These are phyloP conservation scores for Pachydiplax longipennis DNA, from an alignment of 2,888 invertebrate species.

Conservation along the genomic window DNA sequence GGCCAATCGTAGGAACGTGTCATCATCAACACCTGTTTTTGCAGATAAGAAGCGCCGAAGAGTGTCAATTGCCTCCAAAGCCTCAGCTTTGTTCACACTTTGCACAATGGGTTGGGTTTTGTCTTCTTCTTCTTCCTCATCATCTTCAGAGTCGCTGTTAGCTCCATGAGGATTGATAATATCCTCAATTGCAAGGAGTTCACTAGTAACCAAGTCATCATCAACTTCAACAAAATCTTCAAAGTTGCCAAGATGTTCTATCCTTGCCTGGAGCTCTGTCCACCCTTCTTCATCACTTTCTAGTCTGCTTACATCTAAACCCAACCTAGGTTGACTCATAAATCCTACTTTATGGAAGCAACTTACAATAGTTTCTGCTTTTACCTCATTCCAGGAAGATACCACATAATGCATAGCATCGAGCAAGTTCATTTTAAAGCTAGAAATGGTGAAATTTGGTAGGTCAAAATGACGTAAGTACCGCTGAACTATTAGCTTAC, in stretches of 20 bases:
- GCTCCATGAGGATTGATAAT: not conserved
- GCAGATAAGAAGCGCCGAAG: not conserved
- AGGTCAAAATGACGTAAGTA: not conserved
- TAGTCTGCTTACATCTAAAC: not conserved
- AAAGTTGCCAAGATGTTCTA: not conserved
- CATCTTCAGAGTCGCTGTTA: not conserved
- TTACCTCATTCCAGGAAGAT: not conserved
- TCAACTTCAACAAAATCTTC: not conserved
- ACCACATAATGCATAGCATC: not conserved
- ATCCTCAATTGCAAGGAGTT: not conserved
- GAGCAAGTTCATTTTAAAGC: not conserved
- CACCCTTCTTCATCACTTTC: not conserved
- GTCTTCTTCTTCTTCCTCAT: too few relatives aligned
- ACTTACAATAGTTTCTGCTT: not conserved
- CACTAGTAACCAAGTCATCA: not conserved
- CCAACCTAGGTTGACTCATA: not conserved
- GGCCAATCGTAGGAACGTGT: not conserved
- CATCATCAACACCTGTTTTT: not conserved
- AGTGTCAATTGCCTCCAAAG: not conserved
- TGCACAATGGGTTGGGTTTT: not conserved
- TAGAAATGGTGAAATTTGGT: accelerated
- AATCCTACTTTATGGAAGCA: not conserved
- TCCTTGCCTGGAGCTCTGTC: not conserved
- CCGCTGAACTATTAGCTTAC: not conserved
- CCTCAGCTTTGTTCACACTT: not conserved